Base-by-base conservation (phyloP, 2,888 invertebrate genomes). In the Zygogramma bicolorata region DNA sequence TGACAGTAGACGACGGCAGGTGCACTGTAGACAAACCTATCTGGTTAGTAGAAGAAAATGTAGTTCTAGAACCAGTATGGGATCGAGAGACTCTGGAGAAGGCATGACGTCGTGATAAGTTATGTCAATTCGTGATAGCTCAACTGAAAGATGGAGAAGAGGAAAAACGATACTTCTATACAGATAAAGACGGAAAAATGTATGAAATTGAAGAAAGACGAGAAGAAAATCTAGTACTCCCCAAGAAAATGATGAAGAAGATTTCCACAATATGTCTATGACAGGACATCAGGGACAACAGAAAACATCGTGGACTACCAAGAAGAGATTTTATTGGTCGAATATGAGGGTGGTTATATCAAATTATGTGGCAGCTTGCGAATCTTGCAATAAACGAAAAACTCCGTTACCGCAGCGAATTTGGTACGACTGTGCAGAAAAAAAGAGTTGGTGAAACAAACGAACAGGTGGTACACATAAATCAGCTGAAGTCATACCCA, bases 271-370 rank as follows among this genome's bases (percentile, higher is more conserved):
- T 40, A 13, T n/a, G 40, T 8, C 15, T 68, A 68, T 78, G 10
- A 73, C 76, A 22, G 79, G 82, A 10, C 84, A 84, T 74, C n/a
- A n/a, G n/a, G n/a, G n/a, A n/a, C n/a, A n/a, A 13, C 73, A 80
- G 10, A 79, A 80, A 63, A 84, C 83, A 0, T 70, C 70, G 3
- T 70, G 68, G 13, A 18, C 68, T 20, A 74, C 83, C 10, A 61
- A 73, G 57, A 40, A 71, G 34, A 57, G 71, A 25, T 82, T 77
- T 70, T 80, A n/a, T 75, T 57, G 83, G 83, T 76, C 40, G 0
- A 42, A 42, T 15, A 42, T 42, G 40, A 18, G 40, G 4, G 18
- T 6, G n/a, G 40, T n/a, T 15, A 42, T 83, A 82, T 83, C 76
- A 46, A 63, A 77, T 5, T 83, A 74, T 57, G 70, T 79, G 0